Conservation (phyloP, 2,797 vertebrate genomes). For the Acipenser transmontanus region DNA sequence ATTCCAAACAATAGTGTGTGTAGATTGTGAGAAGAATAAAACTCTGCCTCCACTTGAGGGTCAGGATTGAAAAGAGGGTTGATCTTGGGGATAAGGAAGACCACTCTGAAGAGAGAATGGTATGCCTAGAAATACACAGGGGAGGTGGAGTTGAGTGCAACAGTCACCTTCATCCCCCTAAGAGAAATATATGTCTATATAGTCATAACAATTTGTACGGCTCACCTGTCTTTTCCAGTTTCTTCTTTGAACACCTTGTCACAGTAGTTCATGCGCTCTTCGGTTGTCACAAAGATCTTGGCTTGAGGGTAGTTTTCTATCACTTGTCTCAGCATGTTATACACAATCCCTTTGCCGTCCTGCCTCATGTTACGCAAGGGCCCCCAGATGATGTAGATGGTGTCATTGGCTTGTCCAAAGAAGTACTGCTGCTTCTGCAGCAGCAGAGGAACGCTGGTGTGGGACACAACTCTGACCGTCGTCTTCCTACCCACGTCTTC, state of each 20-base stretch:
- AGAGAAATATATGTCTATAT: slow-evolving; percentile 34
- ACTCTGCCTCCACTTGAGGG: background rate
- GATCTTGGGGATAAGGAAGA: background rate
- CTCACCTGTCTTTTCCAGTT: slow-evolving; percentile 93
- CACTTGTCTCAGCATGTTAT: slow-evolving; percentile 87
- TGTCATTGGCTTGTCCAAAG: slow-evolving; percentile 82
- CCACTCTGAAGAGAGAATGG: background rate
- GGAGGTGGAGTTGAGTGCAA: slow-evolving; percentile 36
- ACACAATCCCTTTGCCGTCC: slow-evolving; percentile 89
- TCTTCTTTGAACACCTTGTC: slow-evolving; percentile 88
- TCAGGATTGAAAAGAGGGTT: background rate
- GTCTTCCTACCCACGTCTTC: slow-evolving; percentile 80
- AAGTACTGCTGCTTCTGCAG: slow-evolving; percentile 86
- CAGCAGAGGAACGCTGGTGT: slow-evolving; percentile 93
- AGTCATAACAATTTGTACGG: slow-evolving; percentile 38
- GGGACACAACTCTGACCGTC: slow-evolving; percentile 84
- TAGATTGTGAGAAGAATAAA: background rate
- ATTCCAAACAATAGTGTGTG: too few relatives aligned
- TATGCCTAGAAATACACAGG: background rate
- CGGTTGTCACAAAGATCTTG: slow-evolving; percentile 87
- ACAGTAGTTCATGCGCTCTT: slow-evolving; percentile 91
- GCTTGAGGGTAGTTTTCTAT: slow-evolving; percentile 75
- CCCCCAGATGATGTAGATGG: slow-evolving; percentile 91
- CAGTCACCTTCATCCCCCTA: slow-evolving; percentile 50
- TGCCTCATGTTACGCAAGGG: slow-evolving; percentile 91